Conservation (phyloP, 2,888 invertebrate species). For the Sturmia bella region DNA sequence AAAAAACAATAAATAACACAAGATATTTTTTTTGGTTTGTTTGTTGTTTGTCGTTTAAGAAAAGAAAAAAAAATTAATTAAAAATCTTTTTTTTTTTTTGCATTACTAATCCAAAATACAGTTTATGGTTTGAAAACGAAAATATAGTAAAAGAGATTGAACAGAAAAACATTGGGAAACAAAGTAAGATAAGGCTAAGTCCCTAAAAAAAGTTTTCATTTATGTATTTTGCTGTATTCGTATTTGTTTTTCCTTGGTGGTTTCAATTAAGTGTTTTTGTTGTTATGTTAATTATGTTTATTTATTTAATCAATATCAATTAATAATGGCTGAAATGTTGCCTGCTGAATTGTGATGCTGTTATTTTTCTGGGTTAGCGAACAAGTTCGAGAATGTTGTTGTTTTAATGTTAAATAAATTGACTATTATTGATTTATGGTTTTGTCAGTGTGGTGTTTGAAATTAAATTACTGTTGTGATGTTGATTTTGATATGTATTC, state of each 20-base stretch:
- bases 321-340: constrained; percentile 48
- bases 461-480: constrained; percentile 23
- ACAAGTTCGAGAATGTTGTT: constrained; percentile 51
- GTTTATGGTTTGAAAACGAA: constrained; percentile 71
- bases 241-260: constrained; percentile 3
- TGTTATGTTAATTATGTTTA: constrained; percentile 9
- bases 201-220: not conserved
- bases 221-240: constrained; percentile 5
- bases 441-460: constrained; percentile 35
- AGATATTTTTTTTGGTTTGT: constrained; percentile 70
- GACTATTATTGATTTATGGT: constrained; percentile 45
- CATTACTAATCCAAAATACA: constrained; percentile 22
- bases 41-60: constrained; percentile 55
- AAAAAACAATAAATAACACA: constrained; percentile 83
- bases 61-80: constrained; percentile 82
- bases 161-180: constrained; percentile 52
- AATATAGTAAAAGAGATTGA: constrained; percentile 67
- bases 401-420: constrained; percentile 42
- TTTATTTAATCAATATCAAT: constrained; percentile 3
- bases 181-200: not conserved
- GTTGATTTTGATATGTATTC: not conserved
- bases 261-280: constrained; percentile 35
- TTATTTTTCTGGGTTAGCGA: constrained; percentile 11
- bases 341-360: constrained; percentile 51
- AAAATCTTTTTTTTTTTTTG: constrained; percentile 18